Evolutionary conservation across 2,888 invertebrate genomes (phyloP).

Genomic region (Ferrisia virgata): DNA sequence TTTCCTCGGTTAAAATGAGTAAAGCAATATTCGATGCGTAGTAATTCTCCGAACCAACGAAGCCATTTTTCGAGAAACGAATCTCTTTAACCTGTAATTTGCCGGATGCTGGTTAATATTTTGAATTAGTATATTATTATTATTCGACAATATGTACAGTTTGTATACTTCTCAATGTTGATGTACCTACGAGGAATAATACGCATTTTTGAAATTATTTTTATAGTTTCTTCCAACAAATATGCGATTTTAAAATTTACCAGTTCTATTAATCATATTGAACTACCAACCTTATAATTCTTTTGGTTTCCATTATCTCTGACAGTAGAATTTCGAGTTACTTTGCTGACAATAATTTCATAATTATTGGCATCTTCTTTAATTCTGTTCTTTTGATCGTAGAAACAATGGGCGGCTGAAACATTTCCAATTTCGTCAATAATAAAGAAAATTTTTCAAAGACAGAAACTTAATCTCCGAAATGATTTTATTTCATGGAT

Average conservation of each 20-base stretch:
- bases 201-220: too few relatives aligned
- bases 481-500: too few relatives aligned
- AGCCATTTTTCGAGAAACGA: not conserved
- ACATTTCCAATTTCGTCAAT: not conserved
- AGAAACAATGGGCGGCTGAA: not conserved
- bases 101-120: too few relatives aligned
- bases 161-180: too few relatives aligned
- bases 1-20: not conserved
- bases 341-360: constrained; percentile 16
- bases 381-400: not conserved
- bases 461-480: too few relatives aligned
- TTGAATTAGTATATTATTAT: too few relatives aligned
- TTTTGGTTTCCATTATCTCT: not conserved
- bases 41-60: not conserved
- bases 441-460: too few relatives aligned
- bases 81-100: not conserved
- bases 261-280: not conserved
- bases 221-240: too few relatives aligned
- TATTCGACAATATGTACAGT: too few relatives aligned
- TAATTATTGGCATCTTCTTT: not conserved
- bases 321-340: not conserved
- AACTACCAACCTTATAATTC: not conserved
- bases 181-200: too few relatives aligned
- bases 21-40: not conserved
- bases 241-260: too few relatives aligned